Conservation (phyloP, 2,113 vertebrate species). For the Camelus dromedarius region DNA sequence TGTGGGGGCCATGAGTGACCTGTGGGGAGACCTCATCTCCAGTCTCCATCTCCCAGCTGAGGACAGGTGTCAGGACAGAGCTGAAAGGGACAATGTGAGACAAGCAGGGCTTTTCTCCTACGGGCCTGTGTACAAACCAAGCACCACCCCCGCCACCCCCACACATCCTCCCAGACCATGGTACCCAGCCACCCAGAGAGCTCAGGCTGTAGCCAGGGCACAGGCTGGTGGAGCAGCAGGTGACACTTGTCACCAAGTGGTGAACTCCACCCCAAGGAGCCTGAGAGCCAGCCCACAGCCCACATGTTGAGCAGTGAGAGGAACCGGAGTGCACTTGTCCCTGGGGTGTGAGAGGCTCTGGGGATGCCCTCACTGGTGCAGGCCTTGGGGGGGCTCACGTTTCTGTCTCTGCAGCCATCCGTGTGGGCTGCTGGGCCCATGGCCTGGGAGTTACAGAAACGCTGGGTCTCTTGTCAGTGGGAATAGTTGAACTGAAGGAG, state of each 20-base stretch:
- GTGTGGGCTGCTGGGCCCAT: background rate
- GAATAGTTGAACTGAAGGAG: background rate
- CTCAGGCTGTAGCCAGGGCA: background rate
- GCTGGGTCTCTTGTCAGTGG: background rate
- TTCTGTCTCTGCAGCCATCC: background rate
- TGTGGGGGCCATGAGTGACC: background rate
- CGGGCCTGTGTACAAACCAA: background rate
- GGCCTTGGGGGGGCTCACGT: background rate
- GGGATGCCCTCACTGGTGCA: background rate
- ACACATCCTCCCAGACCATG: background rate
- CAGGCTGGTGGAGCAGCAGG: no score
- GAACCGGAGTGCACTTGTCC: background rate
- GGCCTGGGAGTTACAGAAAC: background rate
- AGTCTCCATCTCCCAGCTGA: background rate
- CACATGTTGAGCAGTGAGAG: background rate
- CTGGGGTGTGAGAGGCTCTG: background rate
- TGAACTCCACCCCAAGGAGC: background rate
- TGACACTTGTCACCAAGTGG: background rate
- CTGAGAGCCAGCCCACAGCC: background rate
- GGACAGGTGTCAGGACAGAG: background rate
- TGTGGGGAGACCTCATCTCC: background rate
- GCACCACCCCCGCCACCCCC: background rate
- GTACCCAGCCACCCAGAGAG: background rate
- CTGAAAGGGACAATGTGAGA: background rate
- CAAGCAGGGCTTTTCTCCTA: background rate